phyloP scores from a whole-genome alignment of 2,113 vertebrate genomes.

The Eolophus roseicapilla region DNA sequence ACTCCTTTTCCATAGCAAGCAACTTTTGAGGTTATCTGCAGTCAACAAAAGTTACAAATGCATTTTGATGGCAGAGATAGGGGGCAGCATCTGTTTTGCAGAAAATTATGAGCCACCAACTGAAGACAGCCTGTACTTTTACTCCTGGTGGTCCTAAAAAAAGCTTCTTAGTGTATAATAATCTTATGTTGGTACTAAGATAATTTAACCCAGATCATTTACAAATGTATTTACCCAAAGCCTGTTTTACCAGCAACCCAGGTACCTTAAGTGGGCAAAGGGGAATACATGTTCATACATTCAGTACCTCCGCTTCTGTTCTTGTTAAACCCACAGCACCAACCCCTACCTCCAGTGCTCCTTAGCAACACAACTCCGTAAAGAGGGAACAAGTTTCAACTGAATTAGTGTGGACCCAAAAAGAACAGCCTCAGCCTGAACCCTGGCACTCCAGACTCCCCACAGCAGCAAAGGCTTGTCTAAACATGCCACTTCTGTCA shows the following conservation, averaged over 20 bases:
- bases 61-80: background rate
- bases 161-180: background rate
- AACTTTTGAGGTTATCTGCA: background rate
- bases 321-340: background rate
- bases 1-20: background rate
- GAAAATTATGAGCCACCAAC: accelerated
- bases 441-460: background rate
- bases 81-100: background rate
- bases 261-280: background rate
- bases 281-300: background rate
- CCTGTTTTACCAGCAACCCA: background rate
- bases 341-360: background rate
- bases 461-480: background rate
- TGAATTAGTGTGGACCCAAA: background rate
- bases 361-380: background rate
- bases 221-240: background rate
- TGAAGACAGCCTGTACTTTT: background rate
- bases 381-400: background rate
- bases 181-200: background rate
- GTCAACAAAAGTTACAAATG: background rate
- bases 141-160: background rate
- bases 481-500: background rate
- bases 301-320: background rate
- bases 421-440: background rate
- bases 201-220: background rate